Evolutionary conservation across 1,140 invertebrate genomes (phyloP).

Genomic region (Zaprionus camerounensis): DNA sequence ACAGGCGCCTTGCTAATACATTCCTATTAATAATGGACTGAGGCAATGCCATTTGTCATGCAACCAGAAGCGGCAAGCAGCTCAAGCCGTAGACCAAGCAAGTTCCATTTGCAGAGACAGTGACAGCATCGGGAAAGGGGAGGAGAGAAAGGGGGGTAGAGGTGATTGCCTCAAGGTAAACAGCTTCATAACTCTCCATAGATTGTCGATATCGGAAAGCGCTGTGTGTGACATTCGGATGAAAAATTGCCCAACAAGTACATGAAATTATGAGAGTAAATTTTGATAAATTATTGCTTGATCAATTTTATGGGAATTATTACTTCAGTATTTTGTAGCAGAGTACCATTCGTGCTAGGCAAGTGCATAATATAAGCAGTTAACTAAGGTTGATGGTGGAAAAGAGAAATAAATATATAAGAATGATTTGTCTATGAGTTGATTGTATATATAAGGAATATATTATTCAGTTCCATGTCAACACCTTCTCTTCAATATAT

Average conservation of each 20-base stretch:
- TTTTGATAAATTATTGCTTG: constrained; percentile 43
- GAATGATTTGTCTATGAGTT: neutral
- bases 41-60: constrained; percentile 74
- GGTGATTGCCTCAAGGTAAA: constrained; percentile 47
- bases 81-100: neutral
- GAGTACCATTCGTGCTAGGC: no score
- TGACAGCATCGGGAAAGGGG: neutral
- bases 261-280: constrained; percentile 35
- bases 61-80: constrained; percentile 25
- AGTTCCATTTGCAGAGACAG: constrained; percentile 11
- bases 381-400: neutral
- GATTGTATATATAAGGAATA: neutral
- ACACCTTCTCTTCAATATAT: neutral
- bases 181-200: constrained; percentile 53
- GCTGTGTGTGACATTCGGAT: constrained; percentile 45
- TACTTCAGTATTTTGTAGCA: neutral
- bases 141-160: neutral
- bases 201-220: constrained; percentile 42
- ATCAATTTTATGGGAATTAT: constrained; percentile 44
- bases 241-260: constrained; percentile 40
- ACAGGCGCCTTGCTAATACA: constrained; percentile 63
- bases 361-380: neutral
- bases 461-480: neutral
- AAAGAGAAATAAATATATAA: neutral
- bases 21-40: constrained; percentile 77